Base-by-base conservation (phyloP, 1,140 invertebrate genomes). In the Heterodera carotae region DNA sequence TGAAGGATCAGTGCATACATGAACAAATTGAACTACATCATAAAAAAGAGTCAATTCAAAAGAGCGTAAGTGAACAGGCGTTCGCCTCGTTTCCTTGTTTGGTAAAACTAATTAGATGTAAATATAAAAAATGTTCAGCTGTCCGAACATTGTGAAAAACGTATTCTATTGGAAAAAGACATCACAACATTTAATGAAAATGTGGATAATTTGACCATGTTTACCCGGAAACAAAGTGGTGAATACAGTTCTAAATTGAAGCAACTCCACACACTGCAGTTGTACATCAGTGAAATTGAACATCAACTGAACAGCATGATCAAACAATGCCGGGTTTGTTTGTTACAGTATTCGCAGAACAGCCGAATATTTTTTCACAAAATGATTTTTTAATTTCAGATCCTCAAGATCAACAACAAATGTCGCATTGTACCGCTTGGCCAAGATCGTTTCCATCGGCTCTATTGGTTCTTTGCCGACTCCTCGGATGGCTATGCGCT, bases 381-480 rank as follows among this genome's bases (percentile, higher is more conserved):
- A 22, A 53, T 12, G 2, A 43, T 43, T 31, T 62, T 66, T 66
- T 25, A 29, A 18, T 66, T 34, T 66, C 22, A 66, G 62, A 66
- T 34, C 22, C 27, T 66, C 33, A 66, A 66, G 22, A 31, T 66
- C 25, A 34, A 29, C 10, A 66, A 66, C 62, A 66, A 66, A 66
- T 66, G 25, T 66, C 62, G 62, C 33, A 18, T 34, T 31, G 62
- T 12, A 25, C 62, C 62, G 29, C 62, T 66, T 29, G 62, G 62
- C 22, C 62, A 66, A 66, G 62, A 66, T 25, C 62, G 62, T 18
- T 34, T 66, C 62, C 62, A 66, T 29, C 62, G 62, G 27, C 27
- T 66, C 4, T 66, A 66, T 66, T 66, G 62, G 62, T 66, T 66
- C 62, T 66, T 66, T 34, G 62, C 62, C 27, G 62, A 25, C 27